Conservation (phyloP, 2,797 vertebrate genomes). For the Sebastes trivittatus region DNA sequence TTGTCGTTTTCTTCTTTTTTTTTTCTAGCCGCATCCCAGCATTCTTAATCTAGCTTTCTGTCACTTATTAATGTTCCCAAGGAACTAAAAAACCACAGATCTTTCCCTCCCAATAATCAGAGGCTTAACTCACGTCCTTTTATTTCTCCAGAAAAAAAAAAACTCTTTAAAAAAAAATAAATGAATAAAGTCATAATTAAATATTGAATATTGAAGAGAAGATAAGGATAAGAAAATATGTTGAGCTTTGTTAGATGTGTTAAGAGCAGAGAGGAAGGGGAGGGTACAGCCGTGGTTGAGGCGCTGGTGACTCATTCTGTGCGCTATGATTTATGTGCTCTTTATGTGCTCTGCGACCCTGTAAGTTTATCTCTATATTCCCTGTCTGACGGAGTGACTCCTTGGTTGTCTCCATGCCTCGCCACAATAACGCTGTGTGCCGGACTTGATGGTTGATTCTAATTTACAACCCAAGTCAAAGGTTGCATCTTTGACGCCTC, state of each 20-base stretch:
- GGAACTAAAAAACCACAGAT: constrained; percentile 75
- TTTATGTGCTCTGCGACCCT: constrained; percentile 66
- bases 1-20: constrained; percentile 70
- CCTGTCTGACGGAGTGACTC: constrained; percentile 59
- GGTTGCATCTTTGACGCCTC: constrained; percentile 34
- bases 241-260: constrained; percentile 52
- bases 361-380: constrained; percentile 70
- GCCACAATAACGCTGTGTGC: constrained; percentile 32
- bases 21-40: constrained; percentile 68
- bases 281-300: constrained; percentile 7
- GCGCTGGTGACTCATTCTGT: constrained; percentile 44
- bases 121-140: constrained; percentile 69
- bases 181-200: constrained; percentile 67
- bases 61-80: constrained; percentile 80
- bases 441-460: constrained; percentile 24
- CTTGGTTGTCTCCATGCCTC: constrained; percentile 25
- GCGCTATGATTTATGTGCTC: constrained; percentile 62
- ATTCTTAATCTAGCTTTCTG: constrained; percentile 79
- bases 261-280: constrained; percentile 38
- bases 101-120: constrained; percentile 74
- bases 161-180: constrained; percentile 34
- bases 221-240: constrained; percentile 50
- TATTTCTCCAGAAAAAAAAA: constrained; percentile 42
- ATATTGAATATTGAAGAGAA: constrained; percentile 64
- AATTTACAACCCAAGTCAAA: constrained; percentile 58